Percentiles rank a stretch among this genome's conserved stretches.
Evolutionary conservation across 2,888 invertebrate genomes (phyloP).

Genomic region (Tetrapedia diversipes): DNA sequence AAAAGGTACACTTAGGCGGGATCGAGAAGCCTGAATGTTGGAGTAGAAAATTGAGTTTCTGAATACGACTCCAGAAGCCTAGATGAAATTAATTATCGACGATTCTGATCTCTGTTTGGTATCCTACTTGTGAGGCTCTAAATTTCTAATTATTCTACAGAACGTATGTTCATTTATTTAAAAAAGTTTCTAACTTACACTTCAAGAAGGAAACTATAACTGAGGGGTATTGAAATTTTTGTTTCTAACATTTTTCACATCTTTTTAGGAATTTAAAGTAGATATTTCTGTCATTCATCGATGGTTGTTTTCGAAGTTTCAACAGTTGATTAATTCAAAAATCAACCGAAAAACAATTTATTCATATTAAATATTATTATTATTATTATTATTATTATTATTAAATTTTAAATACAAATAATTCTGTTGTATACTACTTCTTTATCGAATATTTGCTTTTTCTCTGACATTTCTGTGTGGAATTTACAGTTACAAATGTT

Average conservation of each 20-base stretch:
- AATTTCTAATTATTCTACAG: conserved; percentile 30
- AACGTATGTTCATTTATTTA: neutral
- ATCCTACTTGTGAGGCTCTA: neutral
- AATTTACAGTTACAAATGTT: neutral
- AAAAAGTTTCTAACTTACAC: neutral
- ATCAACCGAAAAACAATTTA: too few relatives aligned
- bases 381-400: too few relatives aligned
- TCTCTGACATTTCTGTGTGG: too few relatives aligned
- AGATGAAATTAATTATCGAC: conserved; percentile 17
- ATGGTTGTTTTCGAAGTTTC: too few relatives aligned
- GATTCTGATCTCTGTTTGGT: neutral
- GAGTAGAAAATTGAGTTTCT: conserved; percentile 24
- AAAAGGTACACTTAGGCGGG: neutral
- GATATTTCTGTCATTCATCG: too few relatives aligned
- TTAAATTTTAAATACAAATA: too few relatives aligned
- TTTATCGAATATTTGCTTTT: too few relatives aligned
- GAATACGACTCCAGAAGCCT: neutral
- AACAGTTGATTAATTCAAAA: too few relatives aligned
- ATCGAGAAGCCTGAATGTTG: conserved; percentile 11
- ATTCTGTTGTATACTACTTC: too few relatives aligned
- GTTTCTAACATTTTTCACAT: too few relatives aligned
- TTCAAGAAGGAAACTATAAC: too few relatives aligned
- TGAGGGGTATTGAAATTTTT: neutral
- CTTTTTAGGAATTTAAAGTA: neutral
- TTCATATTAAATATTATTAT: too few relatives aligned